phyloP scores from a whole-genome alignment of 2,113 vertebrate species.

The Oxyura jamaicensis region DNA sequence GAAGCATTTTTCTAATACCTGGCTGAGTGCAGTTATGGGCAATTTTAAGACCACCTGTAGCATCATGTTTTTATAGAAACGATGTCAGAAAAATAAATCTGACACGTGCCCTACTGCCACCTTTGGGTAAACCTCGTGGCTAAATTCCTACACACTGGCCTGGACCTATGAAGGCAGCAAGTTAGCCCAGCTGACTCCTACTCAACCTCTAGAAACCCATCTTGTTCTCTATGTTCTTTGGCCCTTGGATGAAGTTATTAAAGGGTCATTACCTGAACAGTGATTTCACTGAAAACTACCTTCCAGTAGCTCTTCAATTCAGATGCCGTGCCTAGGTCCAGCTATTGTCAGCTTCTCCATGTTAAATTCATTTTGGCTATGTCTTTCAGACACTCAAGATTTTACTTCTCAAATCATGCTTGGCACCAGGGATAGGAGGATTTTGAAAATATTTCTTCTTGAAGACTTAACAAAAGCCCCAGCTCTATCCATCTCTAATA shows the following conservation, averaged over 20 bases:
- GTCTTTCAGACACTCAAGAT: constrained; percentile 1
- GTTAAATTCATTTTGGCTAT: not conserved
- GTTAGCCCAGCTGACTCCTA: not conserved
- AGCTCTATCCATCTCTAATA: not conserved
- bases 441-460: constrained; percentile 5
- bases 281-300: not conserved
- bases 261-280: not conserved
- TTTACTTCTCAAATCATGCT: not conserved
- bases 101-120: not conserved
- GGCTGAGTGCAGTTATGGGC: not conserved
- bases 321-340: not conserved
- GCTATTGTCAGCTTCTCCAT: not conserved
- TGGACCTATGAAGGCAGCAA: not conserved
- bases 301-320: not conserved
- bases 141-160: not conserved
- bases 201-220: not conserved
- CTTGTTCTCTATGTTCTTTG: not conserved
- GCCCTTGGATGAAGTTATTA: not conserved
- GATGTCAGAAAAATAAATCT: not conserved
- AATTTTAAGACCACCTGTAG: not conserved
- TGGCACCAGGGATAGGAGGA: not conserved
- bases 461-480: constrained; percentile 8
- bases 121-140: not conserved
- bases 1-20: fast-evolving
- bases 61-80: not conserved